Conservation (phyloP, 2,797 vertebrate genomes). For the Miichthys miiuy region DNA sequence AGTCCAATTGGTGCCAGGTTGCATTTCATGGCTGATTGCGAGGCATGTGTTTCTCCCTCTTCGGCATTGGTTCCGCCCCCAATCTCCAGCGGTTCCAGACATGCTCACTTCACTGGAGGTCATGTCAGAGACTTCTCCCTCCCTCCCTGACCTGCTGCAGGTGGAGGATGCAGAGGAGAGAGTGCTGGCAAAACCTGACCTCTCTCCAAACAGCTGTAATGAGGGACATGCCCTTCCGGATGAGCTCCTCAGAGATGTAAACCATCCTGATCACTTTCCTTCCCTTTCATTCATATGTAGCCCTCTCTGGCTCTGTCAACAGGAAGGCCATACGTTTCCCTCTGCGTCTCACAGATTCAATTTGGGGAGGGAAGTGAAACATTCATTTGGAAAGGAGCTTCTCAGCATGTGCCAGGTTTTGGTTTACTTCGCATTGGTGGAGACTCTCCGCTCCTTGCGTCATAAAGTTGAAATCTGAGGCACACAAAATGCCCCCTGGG, state of each 20-base stretch:
- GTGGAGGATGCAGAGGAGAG: slow-evolving; percentile 59
- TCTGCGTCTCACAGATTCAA: slow-evolving; percentile 51
- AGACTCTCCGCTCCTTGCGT: slow-evolving; percentile 57
- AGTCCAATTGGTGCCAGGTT: slow-evolving; percentile 79
- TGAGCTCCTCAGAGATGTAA: slow-evolving; percentile 68
- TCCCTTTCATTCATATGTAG: slow-evolving; percentile 31
- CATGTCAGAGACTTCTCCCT: slow-evolving; percentile 77
- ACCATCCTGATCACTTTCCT: slow-evolving; percentile 54
- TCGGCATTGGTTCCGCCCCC: slow-evolving; percentile 66
- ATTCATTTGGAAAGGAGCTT: slow-evolving; percentile 67
- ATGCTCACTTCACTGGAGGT: slow-evolving; percentile 81
- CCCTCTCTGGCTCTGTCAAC: slow-evolving; percentile 40
- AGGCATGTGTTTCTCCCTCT: slow-evolving; percentile 77
- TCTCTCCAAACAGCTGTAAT: slow-evolving; percentile 73
- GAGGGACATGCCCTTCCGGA: slow-evolving; percentile 76
- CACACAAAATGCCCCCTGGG: slow-evolving; percentile 71
- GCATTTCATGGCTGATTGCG: slow-evolving; percentile 84
- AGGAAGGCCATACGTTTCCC: slow-evolving; percentile 39
- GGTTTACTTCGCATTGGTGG: slow-evolving; percentile 52
- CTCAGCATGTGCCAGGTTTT: slow-evolving; percentile 48
- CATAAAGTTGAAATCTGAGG: slow-evolving; percentile 69
- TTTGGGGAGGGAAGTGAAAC: slow-evolving; percentile 60
- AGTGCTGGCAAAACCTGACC: slow-evolving; percentile 50
- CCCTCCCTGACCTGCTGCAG: slow-evolving; percentile 71
- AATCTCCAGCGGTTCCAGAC: slow-evolving; percentile 79